These are phyloP conservation scores for Aproaerema taeniolella DNA, from an alignment of 2,888 invertebrate genomes.

Conservation along the genomic window DNA sequence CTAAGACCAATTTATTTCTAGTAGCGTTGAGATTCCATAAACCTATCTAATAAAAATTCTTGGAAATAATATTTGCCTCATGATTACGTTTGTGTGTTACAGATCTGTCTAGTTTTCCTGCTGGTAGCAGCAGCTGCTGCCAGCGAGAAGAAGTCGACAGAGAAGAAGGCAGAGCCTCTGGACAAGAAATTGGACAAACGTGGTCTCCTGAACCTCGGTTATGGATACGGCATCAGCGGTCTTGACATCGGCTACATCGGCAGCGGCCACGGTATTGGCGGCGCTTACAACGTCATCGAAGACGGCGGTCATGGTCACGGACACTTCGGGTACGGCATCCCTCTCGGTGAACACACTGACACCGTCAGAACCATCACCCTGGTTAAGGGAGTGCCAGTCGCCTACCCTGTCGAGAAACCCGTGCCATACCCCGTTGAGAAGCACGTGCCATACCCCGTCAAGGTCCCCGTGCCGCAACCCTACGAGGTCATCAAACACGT, in stretches of 20 bases:
- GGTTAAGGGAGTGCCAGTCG: conserved; percentile 80
- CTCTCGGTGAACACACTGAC: conserved; percentile 65
- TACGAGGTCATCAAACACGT: conserved; percentile 83
- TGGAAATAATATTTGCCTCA: background rate
- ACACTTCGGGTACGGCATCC: conserved; percentile 28
- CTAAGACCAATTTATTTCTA: conserved; percentile 18
- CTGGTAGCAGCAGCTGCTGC: conserved; percentile 86
- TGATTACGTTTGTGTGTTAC: conserved; percentile 29
- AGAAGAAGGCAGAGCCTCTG: conserved; percentile 75
- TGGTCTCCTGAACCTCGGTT: conserved; percentile 86
- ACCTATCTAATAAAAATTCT: background rate
- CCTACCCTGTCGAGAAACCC: conserved; percentile 80
- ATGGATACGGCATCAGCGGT: conserved; percentile 87
- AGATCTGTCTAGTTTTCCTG: conserved; percentile 86
- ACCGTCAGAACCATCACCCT: conserved; percentile 81
- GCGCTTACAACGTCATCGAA: conserved; percentile 66
- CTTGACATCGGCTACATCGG: conserved; percentile 86
- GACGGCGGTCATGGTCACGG: conserved; percentile 39
- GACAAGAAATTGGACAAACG: conserved; percentile 91
- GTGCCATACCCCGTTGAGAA: conserved; percentile 81
- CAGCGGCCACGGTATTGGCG: conserved; percentile 74
- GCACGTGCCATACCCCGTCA: conserved; percentile 81
- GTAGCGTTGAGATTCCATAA: conserved; percentile 4
- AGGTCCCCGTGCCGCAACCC: conserved; percentile 83
- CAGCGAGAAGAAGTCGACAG: conserved; percentile 79